These are phyloP conservation scores for Montipora efflorescens DNA, from an alignment of 64 coral and sea anemone genomes.

Conservation along the genomic window DNA sequence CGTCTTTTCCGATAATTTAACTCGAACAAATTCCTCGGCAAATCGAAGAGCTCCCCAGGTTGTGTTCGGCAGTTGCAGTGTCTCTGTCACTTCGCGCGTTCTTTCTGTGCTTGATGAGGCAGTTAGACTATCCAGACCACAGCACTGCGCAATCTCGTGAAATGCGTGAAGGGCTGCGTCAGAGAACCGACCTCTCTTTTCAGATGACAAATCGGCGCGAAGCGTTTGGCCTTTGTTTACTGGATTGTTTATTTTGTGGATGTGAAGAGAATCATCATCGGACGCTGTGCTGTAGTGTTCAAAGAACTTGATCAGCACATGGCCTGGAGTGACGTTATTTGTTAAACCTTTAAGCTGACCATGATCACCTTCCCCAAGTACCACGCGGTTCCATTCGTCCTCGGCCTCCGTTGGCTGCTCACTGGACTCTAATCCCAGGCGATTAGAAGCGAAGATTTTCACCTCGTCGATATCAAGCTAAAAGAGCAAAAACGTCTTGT, in stretches of 20 bases:
- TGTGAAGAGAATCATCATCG: conserved; percentile 45
- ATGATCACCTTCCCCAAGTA: conserved; percentile 22
- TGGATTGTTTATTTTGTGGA: conserved; percentile 46
- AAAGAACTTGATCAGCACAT: conserved; percentile 71
- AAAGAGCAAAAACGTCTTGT: neutral
- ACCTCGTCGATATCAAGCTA: neutral
- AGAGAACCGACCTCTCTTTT: conserved; percentile 61
- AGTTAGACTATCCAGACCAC: conserved; percentile 69
- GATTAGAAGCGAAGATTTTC: neutral
- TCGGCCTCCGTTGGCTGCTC: neutral
- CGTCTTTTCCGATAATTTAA: conserved; percentile 44
- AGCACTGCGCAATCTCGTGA: conserved; percentile 84
- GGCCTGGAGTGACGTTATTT: conserved; percentile 18
- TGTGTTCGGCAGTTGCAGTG: conserved; percentile 62
- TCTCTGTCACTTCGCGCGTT: conserved; percentile 66
- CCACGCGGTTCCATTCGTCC: conserved; percentile 9
- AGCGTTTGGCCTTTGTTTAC: neutral
- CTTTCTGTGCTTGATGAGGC: conserved; percentile 33
- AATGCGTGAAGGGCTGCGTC: conserved; percentile 82
- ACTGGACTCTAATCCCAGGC: conserved; percentile 19
- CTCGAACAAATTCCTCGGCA: conserved; percentile 83
- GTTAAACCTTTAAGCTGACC: conserved; percentile 36
- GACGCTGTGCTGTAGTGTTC: conserved; percentile 54
- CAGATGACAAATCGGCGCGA: neutral
- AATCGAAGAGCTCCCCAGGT: conserved; percentile 73